phyloP scores from a whole-genome alignment of 2,888 invertebrate genomes.

The Amorpha juglandis region DNA sequence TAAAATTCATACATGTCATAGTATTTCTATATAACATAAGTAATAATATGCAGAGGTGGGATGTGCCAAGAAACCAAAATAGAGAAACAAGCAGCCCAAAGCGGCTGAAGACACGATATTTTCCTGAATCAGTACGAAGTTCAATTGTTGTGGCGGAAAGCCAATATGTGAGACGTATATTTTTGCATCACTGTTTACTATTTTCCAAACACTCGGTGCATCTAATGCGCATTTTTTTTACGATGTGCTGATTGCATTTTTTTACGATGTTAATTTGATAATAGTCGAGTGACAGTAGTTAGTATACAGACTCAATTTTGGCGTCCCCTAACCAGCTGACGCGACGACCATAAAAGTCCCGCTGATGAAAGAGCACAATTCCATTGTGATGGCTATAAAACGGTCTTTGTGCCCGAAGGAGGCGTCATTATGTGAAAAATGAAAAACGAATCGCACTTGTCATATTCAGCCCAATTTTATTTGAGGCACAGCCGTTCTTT shows the following conservation, averaged over 20 bases:
- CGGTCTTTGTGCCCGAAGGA: conserved; percentile 74
- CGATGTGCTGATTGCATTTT: conserved; percentile 5
- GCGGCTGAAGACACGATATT: conserved; percentile 64
- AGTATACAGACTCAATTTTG: conserved; percentile 73
- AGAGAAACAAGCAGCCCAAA: conserved; percentile 69
- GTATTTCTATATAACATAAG: conserved; percentile 26
- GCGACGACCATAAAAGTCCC: conserved; percentile 74
- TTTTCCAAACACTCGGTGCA: conserved; percentile 38
- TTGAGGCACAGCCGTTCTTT: conserved; percentile 50
- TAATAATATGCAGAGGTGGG: conserved; percentile 29
- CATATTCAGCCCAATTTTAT: conserved; percentile 67
- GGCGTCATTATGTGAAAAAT: conserved; percentile 78
- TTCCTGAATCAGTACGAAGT: conserved; percentile 80
- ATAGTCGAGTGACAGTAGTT: neutral
- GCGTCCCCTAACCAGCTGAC: conserved; percentile 70
- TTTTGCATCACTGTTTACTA: conserved; percentile 50
- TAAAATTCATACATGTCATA: neutral
- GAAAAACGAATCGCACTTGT: conserved; percentile 78
- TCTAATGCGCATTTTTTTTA: conserved; percentile 30
- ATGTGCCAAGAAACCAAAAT: conserved; percentile 73
- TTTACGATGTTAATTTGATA: neutral
- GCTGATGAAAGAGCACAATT: conserved; percentile 81
- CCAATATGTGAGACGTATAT: conserved; percentile 61
- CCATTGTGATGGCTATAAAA: conserved; percentile 79
- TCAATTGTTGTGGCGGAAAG: conserved; percentile 70